A percentile compares a stretch with the other conserved stretches of the same genome.
phyloP scores from a whole-genome alignment of 2,888 invertebrate genomes.

The Patella depressa region DNA sequence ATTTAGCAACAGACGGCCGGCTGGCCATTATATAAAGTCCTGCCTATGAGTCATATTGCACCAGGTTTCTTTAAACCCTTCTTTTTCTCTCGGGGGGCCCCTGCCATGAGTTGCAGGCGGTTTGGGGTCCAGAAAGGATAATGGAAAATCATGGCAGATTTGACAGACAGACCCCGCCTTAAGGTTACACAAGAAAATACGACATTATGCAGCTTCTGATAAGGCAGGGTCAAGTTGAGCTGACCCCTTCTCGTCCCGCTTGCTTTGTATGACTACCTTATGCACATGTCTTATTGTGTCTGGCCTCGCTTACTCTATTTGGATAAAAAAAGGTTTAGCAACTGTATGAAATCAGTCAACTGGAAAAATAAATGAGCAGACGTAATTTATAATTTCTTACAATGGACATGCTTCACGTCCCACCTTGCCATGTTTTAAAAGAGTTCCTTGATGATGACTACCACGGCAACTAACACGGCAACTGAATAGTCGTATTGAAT shows the following conservation, averaged over 20 bases:
- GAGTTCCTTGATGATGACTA: too few species aligned
- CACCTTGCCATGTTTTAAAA: too few species aligned
- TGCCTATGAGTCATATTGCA: background rate
- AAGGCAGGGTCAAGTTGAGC: background rate
- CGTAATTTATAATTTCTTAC: too few species aligned
- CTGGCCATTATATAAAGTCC: background rate
- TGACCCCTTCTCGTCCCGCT: background rate
- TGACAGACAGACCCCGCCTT: background rate
- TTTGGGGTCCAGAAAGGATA: background rate
- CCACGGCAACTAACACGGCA: too few species aligned
- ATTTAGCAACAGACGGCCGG: background rate
- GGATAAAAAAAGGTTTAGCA: too few species aligned
- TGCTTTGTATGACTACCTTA: background rate
- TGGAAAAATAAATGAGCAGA: too few species aligned
- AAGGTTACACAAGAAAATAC: conserved; percentile 6
- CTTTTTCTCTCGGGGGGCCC: too few species aligned
- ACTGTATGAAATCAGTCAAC: too few species aligned
- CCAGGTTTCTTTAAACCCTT: background rate
- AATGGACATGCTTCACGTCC: background rate
- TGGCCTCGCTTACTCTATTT: background rate
- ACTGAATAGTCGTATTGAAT: background rate
- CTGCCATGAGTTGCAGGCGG: too few species aligned
- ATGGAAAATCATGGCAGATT: background rate
- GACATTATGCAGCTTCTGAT: conserved; percentile 2
- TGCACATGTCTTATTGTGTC: background rate